A percentile compares a stretch with the other conserved stretches of the same genome.
These are phyloP conservation scores for Periphyllus acericola DNA, from an alignment of 2,888 invertebrate genomes.

Conservation along the genomic window DNA sequence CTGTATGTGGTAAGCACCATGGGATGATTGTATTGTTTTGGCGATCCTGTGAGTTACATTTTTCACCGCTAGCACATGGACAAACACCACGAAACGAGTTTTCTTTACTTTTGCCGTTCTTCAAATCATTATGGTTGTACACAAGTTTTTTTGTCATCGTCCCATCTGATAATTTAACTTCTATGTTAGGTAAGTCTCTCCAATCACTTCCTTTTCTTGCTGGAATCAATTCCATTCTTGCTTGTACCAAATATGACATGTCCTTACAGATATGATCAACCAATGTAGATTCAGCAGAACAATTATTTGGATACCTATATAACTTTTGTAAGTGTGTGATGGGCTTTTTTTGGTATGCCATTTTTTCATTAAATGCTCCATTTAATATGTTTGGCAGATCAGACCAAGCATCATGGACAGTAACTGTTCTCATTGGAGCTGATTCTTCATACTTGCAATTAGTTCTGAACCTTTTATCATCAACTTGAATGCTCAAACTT, in stretches of 20 bases:
- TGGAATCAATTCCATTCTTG: constrained; percentile 81
- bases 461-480: constrained; percentile 67
- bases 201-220: constrained; percentile 82
- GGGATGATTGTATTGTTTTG: constrained; percentile 87
- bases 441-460: constrained; percentile 75
- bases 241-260: constrained; percentile 82
- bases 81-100: constrained; percentile 79
- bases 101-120: constrained; percentile 69
- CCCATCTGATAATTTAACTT: constrained; percentile 77
- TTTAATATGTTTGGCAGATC: constrained; percentile 81
- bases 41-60: constrained; percentile 77
- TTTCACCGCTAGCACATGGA: constrained; percentile 74
- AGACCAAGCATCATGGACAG: constrained; percentile 82
- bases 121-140: constrained; percentile 71
- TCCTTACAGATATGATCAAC: constrained; percentile 86
- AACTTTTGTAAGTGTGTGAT: constrained; percentile 77
- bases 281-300: constrained; percentile 66
- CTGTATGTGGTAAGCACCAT: constrained; percentile 90
- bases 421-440: constrained; percentile 81
- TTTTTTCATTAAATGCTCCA: constrained; percentile 76
- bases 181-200: constrained; percentile 85
- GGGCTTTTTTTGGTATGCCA: constrained; percentile 78
- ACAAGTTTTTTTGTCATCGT: constrained; percentile 73
- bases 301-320: constrained; percentile 35
- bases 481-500: constrained; percentile 73